Percentiles rank a stretch among this genome's conserved stretches.
Conservation (phyloP, 2,113 vertebrate species). For the Axis porcinus region DNA sequence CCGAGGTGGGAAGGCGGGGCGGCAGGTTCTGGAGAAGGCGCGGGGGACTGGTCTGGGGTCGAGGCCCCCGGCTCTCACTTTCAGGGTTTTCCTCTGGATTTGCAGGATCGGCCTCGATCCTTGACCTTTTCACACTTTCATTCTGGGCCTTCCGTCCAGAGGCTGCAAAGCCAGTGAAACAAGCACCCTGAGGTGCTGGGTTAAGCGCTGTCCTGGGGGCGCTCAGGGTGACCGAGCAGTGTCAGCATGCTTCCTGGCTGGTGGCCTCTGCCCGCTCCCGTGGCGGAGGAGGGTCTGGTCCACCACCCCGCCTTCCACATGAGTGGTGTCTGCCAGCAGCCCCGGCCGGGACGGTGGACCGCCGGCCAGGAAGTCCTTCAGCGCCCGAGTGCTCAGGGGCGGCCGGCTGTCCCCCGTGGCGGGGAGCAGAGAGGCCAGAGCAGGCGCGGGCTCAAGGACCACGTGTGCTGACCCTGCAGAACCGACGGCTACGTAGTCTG, state of each 20-base stretch:
- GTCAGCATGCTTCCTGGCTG: not conserved
- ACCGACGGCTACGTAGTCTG: no score
- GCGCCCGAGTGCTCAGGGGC: not conserved
- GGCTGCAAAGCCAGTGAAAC: not conserved
- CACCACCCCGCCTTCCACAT: not conserved
- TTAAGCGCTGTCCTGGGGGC: not conserved
- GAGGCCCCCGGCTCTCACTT: not conserved
- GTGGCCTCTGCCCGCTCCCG: not conserved
- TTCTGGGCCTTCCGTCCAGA: not conserved
- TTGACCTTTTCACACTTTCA: not conserved
- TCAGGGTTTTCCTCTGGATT: not conserved
- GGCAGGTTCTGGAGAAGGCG: not conserved
- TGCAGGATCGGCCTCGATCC: not conserved
- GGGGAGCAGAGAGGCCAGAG: not conserved
- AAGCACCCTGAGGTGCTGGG: not conserved
- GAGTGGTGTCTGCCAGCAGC: not conserved
- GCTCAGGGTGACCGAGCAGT: not conserved
- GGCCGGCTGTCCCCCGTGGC: accelerated
- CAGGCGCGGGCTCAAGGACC: no score
- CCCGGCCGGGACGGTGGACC: accelerated
- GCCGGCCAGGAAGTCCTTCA: not conserved
- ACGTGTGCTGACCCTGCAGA: no score
- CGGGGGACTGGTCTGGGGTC: not conserved
- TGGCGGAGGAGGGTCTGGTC: accelerated
- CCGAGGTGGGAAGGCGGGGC: not conserved